These are phyloP conservation scores for Nematopogon swammerdamellus DNA, from an alignment of 2,888 invertebrate species.

Conservation along the genomic window DNA sequence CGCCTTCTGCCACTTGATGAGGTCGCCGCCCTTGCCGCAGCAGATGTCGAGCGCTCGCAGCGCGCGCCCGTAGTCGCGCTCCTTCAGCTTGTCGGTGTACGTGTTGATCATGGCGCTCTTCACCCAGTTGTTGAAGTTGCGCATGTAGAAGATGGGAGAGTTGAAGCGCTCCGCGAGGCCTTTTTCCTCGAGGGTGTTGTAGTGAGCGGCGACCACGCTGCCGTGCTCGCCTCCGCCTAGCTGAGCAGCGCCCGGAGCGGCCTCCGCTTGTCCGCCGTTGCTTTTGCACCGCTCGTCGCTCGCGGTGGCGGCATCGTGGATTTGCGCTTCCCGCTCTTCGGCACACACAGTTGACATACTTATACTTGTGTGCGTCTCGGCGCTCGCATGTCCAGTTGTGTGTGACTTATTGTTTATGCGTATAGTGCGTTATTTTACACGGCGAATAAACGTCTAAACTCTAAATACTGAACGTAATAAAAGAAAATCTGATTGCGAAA, in stretches of 20 bases:
- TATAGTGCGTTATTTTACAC: too few relatives aligned
- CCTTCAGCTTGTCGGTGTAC: slow-evolving; percentile 65
- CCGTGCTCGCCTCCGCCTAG: slow-evolving; percentile 32
- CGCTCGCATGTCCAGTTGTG: too few relatives aligned
- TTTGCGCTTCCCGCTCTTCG: neutral
- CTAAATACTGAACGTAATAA: too few relatives aligned
- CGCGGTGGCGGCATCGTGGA: neutral
- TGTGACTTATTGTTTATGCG: too few relatives aligned
- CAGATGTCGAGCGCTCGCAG: slow-evolving; percentile 87
- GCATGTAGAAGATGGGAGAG: slow-evolving; percentile 88
- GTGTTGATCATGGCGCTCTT: slow-evolving; percentile 93
- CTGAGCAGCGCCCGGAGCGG: slow-evolving; percentile 5
- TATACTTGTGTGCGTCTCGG: too few relatives aligned
- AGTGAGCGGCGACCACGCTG: slow-evolving; percentile 83
- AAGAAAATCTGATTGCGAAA: too few relatives aligned
- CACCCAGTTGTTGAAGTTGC: slow-evolving; percentile 99
- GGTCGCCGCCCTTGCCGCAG: slow-evolving; percentile 98
- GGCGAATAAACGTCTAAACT: too few relatives aligned
- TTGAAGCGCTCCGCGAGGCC: slow-evolving; percentile 77
- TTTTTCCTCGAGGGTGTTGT: slow-evolving; percentile 84
- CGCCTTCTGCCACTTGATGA: slow-evolving; percentile 92
- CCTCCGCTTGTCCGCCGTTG: neutral
- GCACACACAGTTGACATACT: neutral
- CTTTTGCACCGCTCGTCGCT: neutral
- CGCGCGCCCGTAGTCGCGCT: slow-evolving; percentile 63